Base-by-base conservation (phyloP, 1,140 invertebrate genomes). In the Mercenaria mercenaria region DNA sequence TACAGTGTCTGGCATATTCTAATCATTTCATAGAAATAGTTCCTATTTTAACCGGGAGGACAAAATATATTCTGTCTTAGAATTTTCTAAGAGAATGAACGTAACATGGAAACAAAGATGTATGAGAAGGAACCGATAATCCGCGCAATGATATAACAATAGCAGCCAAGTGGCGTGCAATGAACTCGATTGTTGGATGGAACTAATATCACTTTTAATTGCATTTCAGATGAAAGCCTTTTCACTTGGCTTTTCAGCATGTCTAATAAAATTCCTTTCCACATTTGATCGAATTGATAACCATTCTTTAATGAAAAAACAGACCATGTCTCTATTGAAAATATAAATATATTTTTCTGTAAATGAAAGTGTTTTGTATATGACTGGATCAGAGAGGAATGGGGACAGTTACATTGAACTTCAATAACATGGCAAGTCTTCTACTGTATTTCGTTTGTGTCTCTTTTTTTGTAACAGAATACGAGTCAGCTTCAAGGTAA, bases 121-220 rank as follows among this genome's bases (percentile, higher is more conserved):
- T 32, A 32, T 10, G 4, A 67, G 61, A 6, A 32, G 18, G 20
- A 67, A 11, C 61, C 26, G 32, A 67, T 67, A 67, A 32, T 67
- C 61, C 2, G 8, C 8, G 20, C 26, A 23, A 18, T 10, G 61
- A 32, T 32, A 32, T 32, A 6, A 67, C 61, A 67, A 67, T 8
- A 67, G 61, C 15, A 8, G 26, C 61, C n/a, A 10, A 4, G 61
- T 67, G 15, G 8, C 56, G 26, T 23, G 23, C 18, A 61, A 23
- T 13, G 23, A 32, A 32, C 3, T 37, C 18, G 20, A 6, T 6
- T n/a, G n/a, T n/a, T n/a, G 11, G 20, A 23, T 32, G 61, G 61
- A 67, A 67, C 15, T 67, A 67, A 67, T 67, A 67, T 67, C n/a
- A n/a, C 61, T 67, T 67, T n/a, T 67, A 67, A 67, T 67, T 67